Percentiles rank a stretch among this genome's conserved stretches.
Evolutionary conservation across 2,888 invertebrate genomes (phyloP).

Genomic region (Notodonta ziczac): DNA sequence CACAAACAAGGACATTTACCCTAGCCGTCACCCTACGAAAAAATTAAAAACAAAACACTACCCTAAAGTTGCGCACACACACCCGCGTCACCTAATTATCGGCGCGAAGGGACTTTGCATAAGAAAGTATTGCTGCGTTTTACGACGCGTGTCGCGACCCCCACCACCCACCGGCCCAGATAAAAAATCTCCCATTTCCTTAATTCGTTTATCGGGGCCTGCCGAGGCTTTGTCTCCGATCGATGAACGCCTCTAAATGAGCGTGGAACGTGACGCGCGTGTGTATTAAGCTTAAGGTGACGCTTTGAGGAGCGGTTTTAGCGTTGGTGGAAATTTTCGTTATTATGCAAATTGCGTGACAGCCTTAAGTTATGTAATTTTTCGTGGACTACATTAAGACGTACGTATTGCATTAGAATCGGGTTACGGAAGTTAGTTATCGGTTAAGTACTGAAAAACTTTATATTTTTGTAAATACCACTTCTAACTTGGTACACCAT

Average conservation of each 20-base stretch:
- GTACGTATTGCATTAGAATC: background rate
- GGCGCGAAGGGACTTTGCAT: conserved; percentile 79
- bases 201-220: conserved; percentile 84
- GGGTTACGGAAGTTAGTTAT: no score
- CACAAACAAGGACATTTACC: background rate
- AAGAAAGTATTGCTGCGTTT: conserved; percentile 84
- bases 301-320: conserved; percentile 50
- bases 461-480: no score
- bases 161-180: conserved; percentile 70
- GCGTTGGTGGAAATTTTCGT: conserved; percentile 28
- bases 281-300: conserved; percentile 78
- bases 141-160: conserved; percentile 77
- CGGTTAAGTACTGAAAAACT: no score
- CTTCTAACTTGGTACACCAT: no score
- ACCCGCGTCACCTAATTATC: conserved; percentile 79
- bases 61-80: conserved; percentile 66
- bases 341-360: conserved; percentile 33
- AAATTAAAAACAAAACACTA: conserved; percentile 79
- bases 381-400: background rate
- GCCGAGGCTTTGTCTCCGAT: conserved; percentile 83
- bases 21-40: conserved; percentile 38
- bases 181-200: conserved; percentile 85
- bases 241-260: conserved; percentile 82
- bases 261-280: conserved; percentile 80
- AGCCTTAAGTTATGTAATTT: background rate